These are phyloP conservation scores for Ceratina japonica DNA, from an alignment of 1,140 invertebrate genomes.

Conservation along the genomic window DNA sequence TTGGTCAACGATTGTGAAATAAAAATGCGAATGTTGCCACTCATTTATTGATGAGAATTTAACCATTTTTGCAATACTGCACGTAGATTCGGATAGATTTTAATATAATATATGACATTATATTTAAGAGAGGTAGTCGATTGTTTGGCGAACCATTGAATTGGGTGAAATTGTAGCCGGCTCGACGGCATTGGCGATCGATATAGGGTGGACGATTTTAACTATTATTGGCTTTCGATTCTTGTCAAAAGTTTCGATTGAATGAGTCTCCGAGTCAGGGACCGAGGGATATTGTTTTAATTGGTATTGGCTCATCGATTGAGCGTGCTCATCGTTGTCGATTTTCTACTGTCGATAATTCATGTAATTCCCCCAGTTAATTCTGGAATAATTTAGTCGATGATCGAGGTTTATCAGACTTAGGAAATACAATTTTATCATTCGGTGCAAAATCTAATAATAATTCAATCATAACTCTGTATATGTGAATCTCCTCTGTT, in stretches of 20 bases:
- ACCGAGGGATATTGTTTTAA: constrained; percentile 8
- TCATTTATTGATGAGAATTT: too few species aligned
- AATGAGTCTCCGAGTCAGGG: neutral
- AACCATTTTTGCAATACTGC: too few species aligned
- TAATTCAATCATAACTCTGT: too few species aligned
- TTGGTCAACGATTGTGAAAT: too few species aligned
- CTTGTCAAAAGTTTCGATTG: constrained; percentile 13
- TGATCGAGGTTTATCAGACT: neutral
- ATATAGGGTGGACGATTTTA: neutral
- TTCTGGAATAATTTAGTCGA: neutral
- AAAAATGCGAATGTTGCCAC: too few species aligned
- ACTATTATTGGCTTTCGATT: constrained; percentile 12
- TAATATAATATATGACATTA: too few species aligned
- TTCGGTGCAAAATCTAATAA: too few species aligned
- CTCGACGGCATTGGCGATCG: constrained; percentile 1
- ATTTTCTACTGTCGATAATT: neutral
- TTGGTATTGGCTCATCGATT: neutral
- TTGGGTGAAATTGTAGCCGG: constrained; percentile 5
- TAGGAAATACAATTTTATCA: neutral
- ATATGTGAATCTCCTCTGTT: too few species aligned
- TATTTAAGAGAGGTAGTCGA: neutral
- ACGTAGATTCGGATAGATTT: too few species aligned
- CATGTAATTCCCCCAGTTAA: neutral
- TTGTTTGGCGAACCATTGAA: constrained; percentile 1
- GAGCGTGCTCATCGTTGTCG: too few species aligned